Evolutionary conservation across 2,888 invertebrate species (phyloP), one percentile per base, ranked within the genome.

Genomic region (Eupithecia vulgata): DNA sequence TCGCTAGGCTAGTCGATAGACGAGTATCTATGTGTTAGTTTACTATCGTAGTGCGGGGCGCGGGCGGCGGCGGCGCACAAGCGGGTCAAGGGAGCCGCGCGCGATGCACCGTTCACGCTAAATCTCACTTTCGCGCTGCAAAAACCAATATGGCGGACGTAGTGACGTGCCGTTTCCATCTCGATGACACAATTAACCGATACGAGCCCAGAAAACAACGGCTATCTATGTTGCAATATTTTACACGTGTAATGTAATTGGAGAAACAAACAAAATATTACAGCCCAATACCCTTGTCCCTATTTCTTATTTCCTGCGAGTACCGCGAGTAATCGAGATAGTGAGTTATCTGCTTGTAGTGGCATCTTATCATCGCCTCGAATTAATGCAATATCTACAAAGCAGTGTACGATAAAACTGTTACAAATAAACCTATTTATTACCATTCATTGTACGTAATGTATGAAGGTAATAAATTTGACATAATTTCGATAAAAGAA

Each of bases 81-180:
- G 87, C 90, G 88, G 94, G 94, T 94, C 94, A 94, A 94, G 94
- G 94, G 94, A 93, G 88, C 84, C 87, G 88, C 92, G 94, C 87
- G 88, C 92, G 94, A 92, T 94, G 94, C 94, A 94, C 91, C 92
- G 92, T 89, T 92, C 91, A 88, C 91, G 92, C 89, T 92, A 93
- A 94, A 94, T 93, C 94, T 94, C 94, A 94, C 94, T 94, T 94
- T 94, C 94, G 94, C 93, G 91, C 89, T 89, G 91, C 90, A 91
- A 87, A 57, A 88, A 88, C 89, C 86, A 90, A 91, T 88, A 91
- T 91, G 91, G 91, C 93, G 85, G 91, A 82, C 83, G 81, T 85
- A 87, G 88, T 90, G 89, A 90, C 91, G 89, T 83, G 86, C 87
- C 80, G 83, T 84, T 89, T 90, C 89, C 86, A 84, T 89, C 86